These are phyloP conservation scores for Dendroctonus ponderosae DNA, from an alignment of 1,140 invertebrate genomes.

Conservation along the genomic window DNA sequence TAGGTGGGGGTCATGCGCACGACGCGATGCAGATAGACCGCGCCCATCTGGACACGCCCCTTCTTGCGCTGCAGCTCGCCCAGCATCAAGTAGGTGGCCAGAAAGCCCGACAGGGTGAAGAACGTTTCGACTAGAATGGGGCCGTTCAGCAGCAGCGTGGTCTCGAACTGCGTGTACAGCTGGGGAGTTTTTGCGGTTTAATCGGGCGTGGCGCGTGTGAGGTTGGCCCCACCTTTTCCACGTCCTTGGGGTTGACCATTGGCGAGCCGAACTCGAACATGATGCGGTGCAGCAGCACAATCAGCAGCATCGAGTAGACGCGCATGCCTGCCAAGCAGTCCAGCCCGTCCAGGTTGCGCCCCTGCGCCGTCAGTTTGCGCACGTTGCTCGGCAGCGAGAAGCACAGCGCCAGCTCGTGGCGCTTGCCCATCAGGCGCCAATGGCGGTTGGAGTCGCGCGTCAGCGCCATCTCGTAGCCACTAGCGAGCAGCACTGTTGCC, in stretches of 20 bases:
- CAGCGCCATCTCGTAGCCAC: background rate
- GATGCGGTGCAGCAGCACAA: slow-evolving; percentile 63
- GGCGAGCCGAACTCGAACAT: slow-evolving; percentile 64
- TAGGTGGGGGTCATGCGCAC: slow-evolving; percentile 68
- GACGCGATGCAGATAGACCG: slow-evolving; percentile 32
- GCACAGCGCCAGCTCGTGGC: slow-evolving; percentile 29
- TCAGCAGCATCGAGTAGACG: slow-evolving; percentile 63
- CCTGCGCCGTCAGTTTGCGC: slow-evolving; percentile 38
- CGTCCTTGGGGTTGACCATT: slow-evolving; percentile 61
- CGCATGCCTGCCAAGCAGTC: slow-evolving; percentile 66
- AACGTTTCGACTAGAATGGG: slow-evolving; percentile 70
- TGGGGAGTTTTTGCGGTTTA: slow-evolving; percentile 18
- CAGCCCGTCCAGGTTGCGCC: slow-evolving; percentile 59
- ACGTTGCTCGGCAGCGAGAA: slow-evolving; percentile 32
- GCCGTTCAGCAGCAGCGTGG: slow-evolving; percentile 61
- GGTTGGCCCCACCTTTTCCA: slow-evolving; percentile 57
- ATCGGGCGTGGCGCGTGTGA: background rate
- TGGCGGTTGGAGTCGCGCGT: background rate
- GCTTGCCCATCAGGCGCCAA: slow-evolving; percentile 20
- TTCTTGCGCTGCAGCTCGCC: slow-evolving; percentile 24
- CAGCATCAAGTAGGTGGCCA: slow-evolving; percentile 63
- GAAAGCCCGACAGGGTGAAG: slow-evolving; percentile 66
- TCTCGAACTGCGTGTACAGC: slow-evolving; percentile 39
- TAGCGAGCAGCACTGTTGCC: background rate
- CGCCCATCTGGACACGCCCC: slow-evolving; percentile 12